Evolutionary conservation across 2,113 vertebrate species (phyloP).

Genomic region (Argyrosomus japonicus): DNA sequence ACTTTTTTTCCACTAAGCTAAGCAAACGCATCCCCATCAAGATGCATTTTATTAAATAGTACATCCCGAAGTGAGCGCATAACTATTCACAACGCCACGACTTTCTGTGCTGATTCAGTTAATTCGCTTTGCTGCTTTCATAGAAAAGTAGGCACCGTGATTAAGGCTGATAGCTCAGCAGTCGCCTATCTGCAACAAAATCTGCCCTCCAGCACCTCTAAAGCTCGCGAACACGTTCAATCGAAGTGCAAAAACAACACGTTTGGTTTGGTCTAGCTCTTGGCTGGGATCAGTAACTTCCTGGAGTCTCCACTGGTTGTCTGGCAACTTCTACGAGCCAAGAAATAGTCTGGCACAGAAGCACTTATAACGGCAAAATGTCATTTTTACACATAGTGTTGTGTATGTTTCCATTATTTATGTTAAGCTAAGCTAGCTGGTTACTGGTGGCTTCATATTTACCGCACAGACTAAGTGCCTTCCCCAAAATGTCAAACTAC

Average conservation of each 20-base stretch:
- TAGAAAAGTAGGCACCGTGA: background rate
- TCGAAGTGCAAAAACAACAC: background rate
- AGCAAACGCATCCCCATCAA: background rate
- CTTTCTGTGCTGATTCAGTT: background rate
- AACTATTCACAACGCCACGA: background rate
- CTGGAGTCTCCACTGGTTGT: background rate
- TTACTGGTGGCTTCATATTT: background rate
- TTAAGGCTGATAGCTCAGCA: background rate
- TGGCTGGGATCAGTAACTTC: background rate
- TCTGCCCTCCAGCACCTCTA: background rate
- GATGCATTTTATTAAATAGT: background rate
- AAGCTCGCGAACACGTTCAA: background rate
- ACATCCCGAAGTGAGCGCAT: background rate
- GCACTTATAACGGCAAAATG: background rate
- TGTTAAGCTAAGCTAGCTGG: background rate
- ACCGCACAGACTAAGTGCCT: too few species aligned
- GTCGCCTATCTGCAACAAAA: background rate
- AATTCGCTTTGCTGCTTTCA: background rate
- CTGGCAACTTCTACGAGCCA: background rate
- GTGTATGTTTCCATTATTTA: background rate
- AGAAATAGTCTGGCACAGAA: background rate
- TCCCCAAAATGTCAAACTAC: too few species aligned
- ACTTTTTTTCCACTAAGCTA: too few species aligned
- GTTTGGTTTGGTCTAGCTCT: background rate
- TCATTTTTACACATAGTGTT: background rate